Evolutionary conservation across 2,113 vertebrate species (phyloP), one percentile per base, ranked within the genome.

Genomic region (Centropristis striata): DNA sequence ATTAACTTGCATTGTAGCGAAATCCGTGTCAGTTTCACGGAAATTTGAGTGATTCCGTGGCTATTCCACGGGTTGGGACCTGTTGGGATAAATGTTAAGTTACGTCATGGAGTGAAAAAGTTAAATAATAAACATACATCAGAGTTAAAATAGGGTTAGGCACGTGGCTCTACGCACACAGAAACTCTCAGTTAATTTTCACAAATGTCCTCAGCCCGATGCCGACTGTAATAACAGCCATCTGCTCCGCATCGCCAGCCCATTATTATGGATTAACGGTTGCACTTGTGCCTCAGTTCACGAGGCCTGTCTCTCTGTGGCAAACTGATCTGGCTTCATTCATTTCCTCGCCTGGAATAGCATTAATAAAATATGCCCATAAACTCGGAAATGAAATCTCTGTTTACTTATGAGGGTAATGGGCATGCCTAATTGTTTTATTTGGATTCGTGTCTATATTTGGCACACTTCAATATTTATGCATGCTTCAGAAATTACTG

Each of bases 381-480:
- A 41, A 59, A 41, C 63, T 70, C 5, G 21, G 66, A 85, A 88
- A 69, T 84, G 12, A 75, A 75, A 71, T 58, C 15, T 63, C 16
- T 75, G 70, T 75, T 74, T 73, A 42, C 63, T 58, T 54, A 39
- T 14, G 44, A 25, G 10, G 16, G 3, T 53, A 75, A 60, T 21
- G 41, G 49, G 28, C 39, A 21, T 10, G 14, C 5, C 39, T 70
- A 42, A 79, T 78, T 76, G 41, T 64, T 81, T 74, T 25, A 44
- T 71, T 66, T 70, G 50, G 50, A 54, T 55, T 64, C 20, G 37
- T 54, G 15, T 74, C 72, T 84, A 71, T 86, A 59, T 81, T 81
- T 72, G 47, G 59, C 44, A 36, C 25, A 21, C 46, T 79, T 75
- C 6, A 50, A 65, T 86, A 75, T 80, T 66, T 23, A 58, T 27